Evolutionary conservation across 1,140 invertebrate genomes (phyloP), one percentile per base, ranked within the genome.

Genomic region (Drosophila ercepeae): DNA sequence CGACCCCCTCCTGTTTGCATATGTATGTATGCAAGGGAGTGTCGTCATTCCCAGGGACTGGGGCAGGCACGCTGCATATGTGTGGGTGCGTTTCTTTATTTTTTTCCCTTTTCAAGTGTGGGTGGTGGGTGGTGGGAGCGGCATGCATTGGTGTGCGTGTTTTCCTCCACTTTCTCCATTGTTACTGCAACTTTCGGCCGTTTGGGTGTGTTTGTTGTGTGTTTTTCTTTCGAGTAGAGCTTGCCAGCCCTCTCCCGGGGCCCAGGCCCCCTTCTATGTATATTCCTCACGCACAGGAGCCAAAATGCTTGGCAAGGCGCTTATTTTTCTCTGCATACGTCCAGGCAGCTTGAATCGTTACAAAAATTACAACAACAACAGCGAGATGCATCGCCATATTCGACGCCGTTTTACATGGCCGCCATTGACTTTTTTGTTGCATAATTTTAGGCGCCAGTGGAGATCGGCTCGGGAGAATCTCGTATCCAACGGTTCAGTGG

Each of bases 1-100:
- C 16, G 16, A 5, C 16, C 25, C 44, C n/a, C 23, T 18, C n/a
- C 2, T 32, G 6, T 32, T 1, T 32, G 29, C 4, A 13, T 5
- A 6, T 42, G 45, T 46, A 11, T 25, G 11, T 11, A 32, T 16
- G 23, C 7, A 8, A 6, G 7, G 14, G 8, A 13, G 7, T 14
- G 23, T 32, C 9, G 52, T 19, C 23, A 27, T 29, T 13, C 18
- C 18, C 29, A 1, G 32, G 14, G 36, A n/a, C 3, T 16, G 41
- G 14, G 11, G 53, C 18, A 25, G 41, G 11, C 9, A 3, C 29
- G 29, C 29, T 48, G 53, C n/a, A 21, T 7, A 18, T 48, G 25
- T 57, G 42, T 57, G 54, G 42, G 54, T 57, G 53, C 1, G 25
- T 23, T 32, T 57, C 8, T 19, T 42, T 42, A 4, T 19, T 8